phyloP scores from a whole-genome alignment of 2,797 vertebrate genomes.

The Poeciliopsis paucimaculata region DNA sequence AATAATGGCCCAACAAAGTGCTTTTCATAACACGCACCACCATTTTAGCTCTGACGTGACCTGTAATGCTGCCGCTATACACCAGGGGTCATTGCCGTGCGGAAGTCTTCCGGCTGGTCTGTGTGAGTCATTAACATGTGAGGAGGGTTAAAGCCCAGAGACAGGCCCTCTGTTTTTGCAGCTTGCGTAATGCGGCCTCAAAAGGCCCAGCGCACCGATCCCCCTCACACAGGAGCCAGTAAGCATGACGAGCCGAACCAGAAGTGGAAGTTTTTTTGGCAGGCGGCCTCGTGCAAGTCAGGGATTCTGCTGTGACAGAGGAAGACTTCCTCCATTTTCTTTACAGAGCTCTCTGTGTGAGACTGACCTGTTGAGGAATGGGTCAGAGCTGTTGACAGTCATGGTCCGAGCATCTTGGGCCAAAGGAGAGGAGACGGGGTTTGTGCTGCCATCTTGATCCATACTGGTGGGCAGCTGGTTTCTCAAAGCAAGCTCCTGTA shows the following conservation, averaged over 20 bases:
- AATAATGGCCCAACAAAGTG: neutral
- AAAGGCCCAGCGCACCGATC: slow-evolving; percentile 17
- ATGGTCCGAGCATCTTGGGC: slow-evolving; percentile 96
- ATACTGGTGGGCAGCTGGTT: slow-evolving; percentile 93
- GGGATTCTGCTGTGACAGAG: neutral
- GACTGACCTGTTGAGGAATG: slow-evolving; percentile 98
- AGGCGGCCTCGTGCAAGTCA: slow-evolving; percentile 17
- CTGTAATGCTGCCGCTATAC: slow-evolving; percentile 32
- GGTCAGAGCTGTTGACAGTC: slow-evolving; percentile 98
- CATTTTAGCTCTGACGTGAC: neutral
- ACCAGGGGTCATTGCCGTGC: slow-evolving; percentile 68
- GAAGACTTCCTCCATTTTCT: slow-evolving; percentile 12
- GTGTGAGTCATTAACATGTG: slow-evolving; percentile 74
- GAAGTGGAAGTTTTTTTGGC: slow-evolving; percentile 13
- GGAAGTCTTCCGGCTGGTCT: slow-evolving; percentile 25
- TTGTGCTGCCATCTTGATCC: slow-evolving; percentile 93
- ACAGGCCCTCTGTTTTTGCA: slow-evolving; percentile 60
- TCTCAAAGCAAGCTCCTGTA: slow-evolving; percentile 93
- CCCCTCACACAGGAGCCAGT: slow-evolving; percentile 8
- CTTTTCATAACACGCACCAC: neutral
- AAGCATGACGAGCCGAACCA: slow-evolving; percentile 18
- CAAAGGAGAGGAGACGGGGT: slow-evolving; percentile 94
- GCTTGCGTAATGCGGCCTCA: slow-evolving; percentile 61
- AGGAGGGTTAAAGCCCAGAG: slow-evolving; percentile 62
- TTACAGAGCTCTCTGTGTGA: neutral